Conservation (phyloP, 2,797 vertebrate genomes). For the Gambelia wislizenii region DNA sequence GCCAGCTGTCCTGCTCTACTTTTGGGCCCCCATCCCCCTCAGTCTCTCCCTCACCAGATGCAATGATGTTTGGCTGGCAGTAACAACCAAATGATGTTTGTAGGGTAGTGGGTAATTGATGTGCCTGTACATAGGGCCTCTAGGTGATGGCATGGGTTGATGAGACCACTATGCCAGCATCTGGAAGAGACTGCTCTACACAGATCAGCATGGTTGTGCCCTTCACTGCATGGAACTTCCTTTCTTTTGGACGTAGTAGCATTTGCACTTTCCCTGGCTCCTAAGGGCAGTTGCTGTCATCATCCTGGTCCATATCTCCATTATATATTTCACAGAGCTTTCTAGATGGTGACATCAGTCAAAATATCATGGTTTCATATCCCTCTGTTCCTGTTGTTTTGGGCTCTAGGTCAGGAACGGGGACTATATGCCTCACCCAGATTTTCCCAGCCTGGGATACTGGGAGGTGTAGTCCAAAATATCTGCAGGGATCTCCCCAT, state of each 20-base stretch:
- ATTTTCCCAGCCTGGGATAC: no score
- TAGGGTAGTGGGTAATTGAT: not conserved
- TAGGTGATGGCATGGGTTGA: no score
- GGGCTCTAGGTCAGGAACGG: not conserved
- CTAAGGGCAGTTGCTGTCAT: not conserved
- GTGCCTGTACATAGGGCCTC: not conserved
- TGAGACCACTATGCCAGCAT: not conserved
- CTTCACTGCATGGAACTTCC: not conserved
- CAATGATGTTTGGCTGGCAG: not conserved
- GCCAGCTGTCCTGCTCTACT: no score
- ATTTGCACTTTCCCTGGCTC: not conserved
- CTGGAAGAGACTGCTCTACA: not conserved
- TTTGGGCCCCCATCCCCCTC: not conserved
- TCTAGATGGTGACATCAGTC: no score
- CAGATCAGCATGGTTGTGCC: not conserved
- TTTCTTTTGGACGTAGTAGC: not conserved
- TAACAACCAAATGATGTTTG: not conserved
- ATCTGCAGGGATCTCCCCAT: no score
- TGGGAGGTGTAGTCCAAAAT: no score
- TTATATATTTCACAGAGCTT: not conserved
- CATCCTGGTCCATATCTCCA: not conserved
- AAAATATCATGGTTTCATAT: not conserved
- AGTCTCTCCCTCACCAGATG: not conserved
- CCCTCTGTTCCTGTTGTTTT: not conserved
- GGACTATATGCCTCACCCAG: no score